Evolutionary conservation across 1,140 invertebrate species (phyloP).

Genomic region (Drosophila gunungcola): DNA sequence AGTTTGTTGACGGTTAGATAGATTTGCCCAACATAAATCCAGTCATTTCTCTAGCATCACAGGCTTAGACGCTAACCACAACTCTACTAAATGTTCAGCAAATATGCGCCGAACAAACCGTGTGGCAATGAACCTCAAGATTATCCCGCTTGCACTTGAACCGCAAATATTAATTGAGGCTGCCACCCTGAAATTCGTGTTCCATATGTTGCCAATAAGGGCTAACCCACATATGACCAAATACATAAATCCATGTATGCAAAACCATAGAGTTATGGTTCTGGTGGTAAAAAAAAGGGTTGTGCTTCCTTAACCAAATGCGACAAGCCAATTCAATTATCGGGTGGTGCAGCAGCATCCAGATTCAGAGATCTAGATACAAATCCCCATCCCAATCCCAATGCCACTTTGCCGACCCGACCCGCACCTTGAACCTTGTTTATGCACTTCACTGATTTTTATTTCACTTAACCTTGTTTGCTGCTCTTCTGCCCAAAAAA

Average conservation of each 20-base stretch:
- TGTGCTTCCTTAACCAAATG: slow-evolving; percentile 35
- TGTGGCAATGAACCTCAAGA: slow-evolving; percentile 21
- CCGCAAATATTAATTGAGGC: slow-evolving; percentile 21
- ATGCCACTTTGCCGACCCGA: slow-evolving; percentile 5
- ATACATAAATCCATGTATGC: slow-evolving; percentile 27
- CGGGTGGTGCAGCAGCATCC: slow-evolving; percentile 34
- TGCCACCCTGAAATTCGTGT: slow-evolving; percentile 8
- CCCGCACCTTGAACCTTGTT: slow-evolving; percentile 79
- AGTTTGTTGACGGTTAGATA: too few species aligned
- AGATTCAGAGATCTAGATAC: slow-evolving; percentile 7
- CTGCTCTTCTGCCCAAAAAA: slow-evolving; percentile 13
- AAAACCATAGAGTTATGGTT: slow-evolving; percentile 51
- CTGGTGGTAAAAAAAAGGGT: slow-evolving; percentile 56
- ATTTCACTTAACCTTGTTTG: slow-evolving; percentile 75
- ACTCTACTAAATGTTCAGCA: not conserved
- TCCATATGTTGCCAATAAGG: slow-evolving; percentile 55
- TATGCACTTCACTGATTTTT: slow-evolving; percentile 72
- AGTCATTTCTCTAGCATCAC: too few species aligned
- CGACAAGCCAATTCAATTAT: slow-evolving; percentile 74
- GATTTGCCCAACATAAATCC: too few species aligned
- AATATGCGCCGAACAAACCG: not conserved
- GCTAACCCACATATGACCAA: slow-evolving; percentile 11
- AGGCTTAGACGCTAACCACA: not conserved
- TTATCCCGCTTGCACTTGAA: slow-evolving; percentile 34
- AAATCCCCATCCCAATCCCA: slow-evolving; percentile 31